phyloP scores from a whole-genome alignment of 1,140 invertebrate genomes.

The Limonius californicus region DNA sequence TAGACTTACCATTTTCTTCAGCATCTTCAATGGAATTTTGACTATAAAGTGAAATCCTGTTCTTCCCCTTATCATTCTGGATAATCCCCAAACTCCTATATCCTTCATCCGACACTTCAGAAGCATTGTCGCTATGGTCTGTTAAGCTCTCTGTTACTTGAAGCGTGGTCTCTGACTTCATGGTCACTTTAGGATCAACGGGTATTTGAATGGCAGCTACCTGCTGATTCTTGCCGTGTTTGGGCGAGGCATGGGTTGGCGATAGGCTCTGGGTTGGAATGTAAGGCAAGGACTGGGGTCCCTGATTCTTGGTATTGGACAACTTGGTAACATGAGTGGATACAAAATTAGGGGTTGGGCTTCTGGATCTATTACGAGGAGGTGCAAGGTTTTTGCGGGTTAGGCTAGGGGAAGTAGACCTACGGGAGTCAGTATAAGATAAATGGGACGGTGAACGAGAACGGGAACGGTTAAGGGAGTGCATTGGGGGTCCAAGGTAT shows the following conservation, averaged over 20 bases:
- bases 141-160: constrained; percentile 44
- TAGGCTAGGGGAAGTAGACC: constrained; percentile 41
- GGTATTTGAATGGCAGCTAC: constrained; percentile 38
- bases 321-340: constrained; percentile 41
- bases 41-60: constrained; percentile 60
- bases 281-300: constrained; percentile 31
- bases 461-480: constrained; percentile 48
- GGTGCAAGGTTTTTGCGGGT: constrained; percentile 36
- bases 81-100: constrained; percentile 75
- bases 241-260: constrained; percentile 30
- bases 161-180: constrained; percentile 40
- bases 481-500: constrained; percentile 44
- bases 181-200: constrained; percentile 1
- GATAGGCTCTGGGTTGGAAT: constrained; percentile 17
- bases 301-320: constrained; percentile 19
- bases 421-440: constrained; percentile 28
- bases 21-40: constrained; percentile 65
- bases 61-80: constrained; percentile 54
- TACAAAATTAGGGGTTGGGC: constrained; percentile 43
- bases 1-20: constrained; percentile 57
- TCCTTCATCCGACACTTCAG: constrained; percentile 82
- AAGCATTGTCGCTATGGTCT: constrained; percentile 73
- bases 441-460: constrained; percentile 44
- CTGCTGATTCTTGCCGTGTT: constrained; percentile 23
- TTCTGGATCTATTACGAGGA: constrained; percentile 37